Conservation (phyloP, 1,140 invertebrate genomes). For the Papilio helenus region DNA sequence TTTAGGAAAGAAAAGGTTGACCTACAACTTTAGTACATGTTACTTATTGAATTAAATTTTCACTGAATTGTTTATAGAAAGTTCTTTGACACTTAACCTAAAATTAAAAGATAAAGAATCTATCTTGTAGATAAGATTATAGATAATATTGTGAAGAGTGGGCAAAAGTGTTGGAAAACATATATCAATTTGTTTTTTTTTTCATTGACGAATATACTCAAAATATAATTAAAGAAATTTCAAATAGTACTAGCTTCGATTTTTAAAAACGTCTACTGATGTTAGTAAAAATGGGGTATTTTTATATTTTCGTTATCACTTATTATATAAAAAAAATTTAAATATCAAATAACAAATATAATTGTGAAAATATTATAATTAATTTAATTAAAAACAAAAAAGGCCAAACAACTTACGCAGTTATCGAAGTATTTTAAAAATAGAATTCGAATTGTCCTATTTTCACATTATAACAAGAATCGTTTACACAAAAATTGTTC, state of each 20-base stretch:
- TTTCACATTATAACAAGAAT: neutral
- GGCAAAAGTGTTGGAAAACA: too few relatives aligned
- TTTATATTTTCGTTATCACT: too few relatives aligned
- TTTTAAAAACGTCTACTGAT: too few relatives aligned
- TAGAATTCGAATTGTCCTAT: neutral
- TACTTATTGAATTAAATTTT: neutral
- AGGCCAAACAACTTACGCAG: neutral
- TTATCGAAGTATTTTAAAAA: neutral
- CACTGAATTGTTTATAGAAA: neutral
- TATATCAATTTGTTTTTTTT: too few relatives aligned
- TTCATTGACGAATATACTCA: too few relatives aligned
- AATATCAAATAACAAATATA: too few relatives aligned
- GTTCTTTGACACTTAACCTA: neutral
- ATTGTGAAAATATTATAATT: too few relatives aligned
- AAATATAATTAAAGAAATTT: too few relatives aligned
- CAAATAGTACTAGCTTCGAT: too few relatives aligned
- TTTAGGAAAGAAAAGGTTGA: neutral
- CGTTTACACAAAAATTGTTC: constrained; percentile 8
- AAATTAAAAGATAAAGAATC: neutral
- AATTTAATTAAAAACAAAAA: neutral
- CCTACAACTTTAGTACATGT: neutral
- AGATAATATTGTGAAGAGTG: neutral
- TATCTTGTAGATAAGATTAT: neutral
- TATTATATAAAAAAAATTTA: too few relatives aligned
- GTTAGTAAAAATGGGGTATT: too few relatives aligned